phyloP scores from a whole-genome alignment of 2,888 invertebrate genomes.

The Euproctis similis region DNA sequence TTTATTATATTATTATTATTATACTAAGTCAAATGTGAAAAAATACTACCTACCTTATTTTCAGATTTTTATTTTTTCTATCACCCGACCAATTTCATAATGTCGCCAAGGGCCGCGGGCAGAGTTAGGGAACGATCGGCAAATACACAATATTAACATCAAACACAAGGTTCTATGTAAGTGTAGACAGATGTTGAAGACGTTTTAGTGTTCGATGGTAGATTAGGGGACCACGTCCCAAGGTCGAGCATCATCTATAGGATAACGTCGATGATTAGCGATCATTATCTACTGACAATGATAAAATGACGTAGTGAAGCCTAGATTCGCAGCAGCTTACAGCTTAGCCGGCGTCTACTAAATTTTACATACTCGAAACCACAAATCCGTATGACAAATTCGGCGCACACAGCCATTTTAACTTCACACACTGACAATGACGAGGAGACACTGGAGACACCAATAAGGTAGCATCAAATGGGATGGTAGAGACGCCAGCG shows the following conservation, averaged over 20 bases:
- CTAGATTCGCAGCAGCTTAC: slow-evolving; percentile 58
- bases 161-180: slow-evolving; percentile 54
- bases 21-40: slow-evolving; percentile 68
- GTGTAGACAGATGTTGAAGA: slow-evolving; percentile 48
- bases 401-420: slow-evolving; percentile 28
- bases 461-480: slow-evolving; percentile 21
- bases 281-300: slow-evolving; percentile 31
- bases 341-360: slow-evolving; percentile 48
- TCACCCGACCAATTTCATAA: slow-evolving; percentile 67
- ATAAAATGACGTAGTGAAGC: slow-evolving; percentile 47
- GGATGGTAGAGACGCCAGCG: slow-evolving; percentile 16
- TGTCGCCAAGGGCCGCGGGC: slow-evolving; percentile 48
- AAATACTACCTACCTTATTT: slow-evolving; percentile 74
- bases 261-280: slow-evolving; percentile 51
- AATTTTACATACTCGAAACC: slow-evolving; percentile 26
- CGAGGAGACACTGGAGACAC: slow-evolving; percentile 23
- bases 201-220: slow-evolving; percentile 63
- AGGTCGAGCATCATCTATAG: slow-evolving; percentile 43
- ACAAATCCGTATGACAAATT: slow-evolving; percentile 24
- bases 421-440: slow-evolving; percentile 28
- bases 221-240: slow-evolving; percentile 59
- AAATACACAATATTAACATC: slow-evolving; percentile 52
- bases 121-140: slow-evolving; percentile 60
- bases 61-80: slow-evolving; percentile 75
- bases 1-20: slow-evolving; percentile 60